Evolutionary conservation across 2,888 invertebrate species (phyloP).

Genomic region (Tetranychus piercei): DNA sequence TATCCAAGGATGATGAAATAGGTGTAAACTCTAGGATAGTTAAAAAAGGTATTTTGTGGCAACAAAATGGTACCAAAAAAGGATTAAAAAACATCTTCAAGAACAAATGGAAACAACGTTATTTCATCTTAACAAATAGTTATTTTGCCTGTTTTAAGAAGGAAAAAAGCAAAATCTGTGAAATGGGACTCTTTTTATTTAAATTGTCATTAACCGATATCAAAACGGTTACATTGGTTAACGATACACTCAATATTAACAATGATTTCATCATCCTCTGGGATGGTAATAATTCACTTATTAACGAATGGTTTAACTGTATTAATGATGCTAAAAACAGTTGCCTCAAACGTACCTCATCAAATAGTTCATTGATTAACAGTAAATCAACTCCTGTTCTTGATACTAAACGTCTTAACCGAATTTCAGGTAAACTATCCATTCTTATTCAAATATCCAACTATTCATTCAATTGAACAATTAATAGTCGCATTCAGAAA

Average conservation of each 20-base stretch:
- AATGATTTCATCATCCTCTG: background rate
- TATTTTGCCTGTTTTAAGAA: slow-evolving; percentile 28
- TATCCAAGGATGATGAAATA: background rate
- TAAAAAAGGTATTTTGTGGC: slow-evolving; percentile 28
- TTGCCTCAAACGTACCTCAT: slow-evolving; percentile 1
- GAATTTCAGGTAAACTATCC: slow-evolving; percentile 24
- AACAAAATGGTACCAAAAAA: slow-evolving; percentile 25
- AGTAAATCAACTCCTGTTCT: slow-evolving; percentile 24
- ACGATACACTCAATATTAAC: slow-evolving; percentile 5
- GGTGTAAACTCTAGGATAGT: slow-evolving; percentile 3
- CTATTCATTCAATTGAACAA: background rate
- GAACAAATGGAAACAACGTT: slow-evolving; percentile 28
- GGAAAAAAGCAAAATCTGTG: slow-evolving; percentile 26
- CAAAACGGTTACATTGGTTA: background rate
- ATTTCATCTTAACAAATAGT: slow-evolving; percentile 27
- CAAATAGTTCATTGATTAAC: slow-evolving; percentile 6
- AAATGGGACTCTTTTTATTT: slow-evolving; percentile 29
- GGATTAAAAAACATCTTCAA: slow-evolving; percentile 23
- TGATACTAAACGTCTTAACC: slow-evolving; percentile 22
- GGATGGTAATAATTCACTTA: slow-evolving; percentile 6
- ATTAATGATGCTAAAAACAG: slow-evolving; percentile 9
- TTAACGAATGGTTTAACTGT: slow-evolving; percentile 6
- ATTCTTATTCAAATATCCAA: background rate
- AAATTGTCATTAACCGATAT: slow-evolving; percentile 27
- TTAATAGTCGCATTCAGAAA: background rate